Evolutionary conservation across 2,888 invertebrate species (phyloP).

Genomic region (Acanthacorydalis orientalis): DNA sequence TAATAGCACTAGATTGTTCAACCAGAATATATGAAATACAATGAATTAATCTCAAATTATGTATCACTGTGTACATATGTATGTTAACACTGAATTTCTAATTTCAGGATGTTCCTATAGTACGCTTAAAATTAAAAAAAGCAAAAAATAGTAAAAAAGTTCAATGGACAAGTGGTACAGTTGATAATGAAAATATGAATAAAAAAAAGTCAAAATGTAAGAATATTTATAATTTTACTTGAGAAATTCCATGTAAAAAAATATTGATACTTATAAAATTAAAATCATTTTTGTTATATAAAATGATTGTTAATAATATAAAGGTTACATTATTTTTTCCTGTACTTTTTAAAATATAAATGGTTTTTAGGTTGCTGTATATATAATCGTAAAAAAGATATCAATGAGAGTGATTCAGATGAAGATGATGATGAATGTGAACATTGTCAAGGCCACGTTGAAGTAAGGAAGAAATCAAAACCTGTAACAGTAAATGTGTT

Average conservation of each 20-base stretch:
- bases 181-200: constrained; percentile 90
- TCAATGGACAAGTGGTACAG: constrained; percentile 76
- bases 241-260: too few relatives aligned
- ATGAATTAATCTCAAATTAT: too few relatives aligned
- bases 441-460: constrained; percentile 71
- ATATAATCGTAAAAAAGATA: constrained; percentile 74
- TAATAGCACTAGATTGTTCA: too few relatives aligned
- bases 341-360: too few relatives aligned
- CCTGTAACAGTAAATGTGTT: background rate
- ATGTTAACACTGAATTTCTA: constrained; percentile 9
- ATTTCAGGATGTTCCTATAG: constrained; percentile 30
- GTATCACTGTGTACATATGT: too few relatives aligned
- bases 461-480: constrained; percentile 29
- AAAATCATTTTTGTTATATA: constrained; percentile 3
- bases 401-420: constrained; percentile 78
- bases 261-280: background rate
- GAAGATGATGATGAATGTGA: constrained; percentile 77
- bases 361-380: constrained; percentile 69
- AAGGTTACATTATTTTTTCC: too few relatives aligned
- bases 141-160: constrained; percentile 64
- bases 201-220: constrained; percentile 95
- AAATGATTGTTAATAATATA: too few relatives aligned
- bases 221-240: constrained; percentile 16
- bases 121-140: constrained; percentile 47
- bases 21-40: too few relatives aligned